phyloP scores from a whole-genome alignment of 1,140 invertebrate species.

The Orchestia grillus region DNA sequence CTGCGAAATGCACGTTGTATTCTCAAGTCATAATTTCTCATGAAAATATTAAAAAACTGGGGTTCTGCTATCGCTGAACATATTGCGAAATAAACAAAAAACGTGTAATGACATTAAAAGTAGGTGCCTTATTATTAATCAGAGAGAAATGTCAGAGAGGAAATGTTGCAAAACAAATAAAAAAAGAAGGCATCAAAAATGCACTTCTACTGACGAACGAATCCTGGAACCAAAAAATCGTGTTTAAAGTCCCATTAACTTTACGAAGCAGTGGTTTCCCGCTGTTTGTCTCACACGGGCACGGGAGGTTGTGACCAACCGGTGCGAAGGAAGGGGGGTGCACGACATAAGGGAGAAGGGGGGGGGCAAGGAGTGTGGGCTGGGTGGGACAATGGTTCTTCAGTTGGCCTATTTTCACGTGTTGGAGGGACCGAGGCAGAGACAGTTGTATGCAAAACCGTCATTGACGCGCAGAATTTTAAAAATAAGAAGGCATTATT shows the following conservation, averaged over 20 bases:
- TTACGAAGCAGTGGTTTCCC: background rate
- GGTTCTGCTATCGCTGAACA: no score
- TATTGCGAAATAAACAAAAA: no score
- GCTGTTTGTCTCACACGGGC: background rate
- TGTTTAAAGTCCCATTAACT: background rate
- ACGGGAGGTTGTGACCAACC: background rate
- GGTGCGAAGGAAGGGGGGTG: background rate
- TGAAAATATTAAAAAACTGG: no score
- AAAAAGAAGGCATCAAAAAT: background rate
- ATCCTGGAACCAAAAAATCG: background rate
- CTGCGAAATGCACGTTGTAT: no score
- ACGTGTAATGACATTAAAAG: background rate
- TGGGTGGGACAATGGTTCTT: background rate
- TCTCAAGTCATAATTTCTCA: no score
- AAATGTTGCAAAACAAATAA: background rate
- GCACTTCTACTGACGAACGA: background rate
- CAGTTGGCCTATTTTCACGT: background rate
- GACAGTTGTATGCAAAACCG: background rate
- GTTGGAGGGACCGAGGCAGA: background rate
- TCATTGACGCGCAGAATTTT: background rate
- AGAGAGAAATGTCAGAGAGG: no score
- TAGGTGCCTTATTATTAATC: background rate
- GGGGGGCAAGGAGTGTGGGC: no score
- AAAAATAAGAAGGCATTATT: background rate
- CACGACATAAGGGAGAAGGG: no score